phyloP scores from a whole-genome alignment of 2,797 vertebrate species.

The Toxotes lorentzi region DNA sequence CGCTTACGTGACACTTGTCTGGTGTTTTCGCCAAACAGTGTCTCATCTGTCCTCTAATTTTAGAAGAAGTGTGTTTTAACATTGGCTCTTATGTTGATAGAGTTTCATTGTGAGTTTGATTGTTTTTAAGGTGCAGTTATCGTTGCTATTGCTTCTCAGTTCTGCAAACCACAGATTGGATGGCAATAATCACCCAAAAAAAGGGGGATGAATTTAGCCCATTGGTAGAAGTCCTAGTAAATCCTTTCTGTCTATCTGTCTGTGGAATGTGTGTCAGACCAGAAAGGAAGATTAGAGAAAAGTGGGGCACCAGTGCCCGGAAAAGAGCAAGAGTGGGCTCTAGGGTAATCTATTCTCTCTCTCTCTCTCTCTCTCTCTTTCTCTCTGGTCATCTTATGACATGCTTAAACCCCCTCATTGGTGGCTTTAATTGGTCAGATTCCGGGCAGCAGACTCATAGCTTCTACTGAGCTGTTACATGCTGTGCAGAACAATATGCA shows the following conservation, averaged over 20 bases:
- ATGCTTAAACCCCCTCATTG: constrained; percentile 36
- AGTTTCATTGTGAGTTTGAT: background rate
- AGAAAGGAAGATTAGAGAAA: constrained; percentile 75
- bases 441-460: constrained; percentile 13
- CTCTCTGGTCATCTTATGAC: constrained; percentile 46
- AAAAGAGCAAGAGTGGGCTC: constrained; percentile 74
- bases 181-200: constrained; percentile 23
- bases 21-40: background rate
- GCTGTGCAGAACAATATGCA: background rate
- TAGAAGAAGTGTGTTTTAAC: background rate
- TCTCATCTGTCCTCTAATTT: background rate
- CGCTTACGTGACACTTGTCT: background rate
- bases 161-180: constrained; percentile 30
- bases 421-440: constrained; percentile 44
- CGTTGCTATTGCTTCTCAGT: background rate
- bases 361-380: constrained; percentile 27
- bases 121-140: constrained; percentile 9
- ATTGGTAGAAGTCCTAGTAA: constrained; percentile 54
- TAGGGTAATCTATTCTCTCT: constrained; percentile 67
- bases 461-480: constrained; percentile 26
- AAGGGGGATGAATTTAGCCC: constrained; percentile 38
- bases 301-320: constrained; percentile 73
- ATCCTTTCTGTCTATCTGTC: constrained; percentile 60
- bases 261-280: constrained; percentile 78
- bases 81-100: background rate